Percentiles rank a stretch among this genome's conserved stretches.
These are phyloP conservation scores for Rhinolophus sinicus DNA, from an alignment of 2,113 vertebrate species.

Conservation along the genomic window DNA sequence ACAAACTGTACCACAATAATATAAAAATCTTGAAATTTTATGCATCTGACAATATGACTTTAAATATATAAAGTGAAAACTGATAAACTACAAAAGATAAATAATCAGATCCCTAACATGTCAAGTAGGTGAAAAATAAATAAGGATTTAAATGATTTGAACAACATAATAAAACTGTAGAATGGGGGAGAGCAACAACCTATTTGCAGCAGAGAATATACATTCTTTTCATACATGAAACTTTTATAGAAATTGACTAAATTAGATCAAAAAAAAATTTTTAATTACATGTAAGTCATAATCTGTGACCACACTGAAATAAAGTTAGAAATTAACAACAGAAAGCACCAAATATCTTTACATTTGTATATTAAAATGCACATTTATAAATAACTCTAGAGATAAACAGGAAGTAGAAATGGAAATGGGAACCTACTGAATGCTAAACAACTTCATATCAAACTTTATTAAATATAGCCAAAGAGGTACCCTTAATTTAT, in stretches of 20 bases:
- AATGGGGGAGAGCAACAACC: neutral
- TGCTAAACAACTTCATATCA: neutral
- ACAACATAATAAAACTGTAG: neutral
- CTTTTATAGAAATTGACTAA: neutral
- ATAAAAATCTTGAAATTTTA: slow-evolving; percentile 19
- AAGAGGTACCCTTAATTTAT: neutral
- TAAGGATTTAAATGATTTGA: slow-evolving; percentile 12
- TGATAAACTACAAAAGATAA: neutral
- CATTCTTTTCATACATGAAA: neutral
- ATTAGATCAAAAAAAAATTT: neutral
- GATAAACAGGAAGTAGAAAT: neutral
- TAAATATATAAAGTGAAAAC: slow-evolving; percentile 31
- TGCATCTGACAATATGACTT: neutral
- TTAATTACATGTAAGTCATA: neutral
- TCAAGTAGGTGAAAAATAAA: slow-evolving; percentile 28
- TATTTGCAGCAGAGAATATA: neutral
- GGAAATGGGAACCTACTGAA: neutral
- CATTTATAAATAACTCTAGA: neutral
- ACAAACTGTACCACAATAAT: neutral
- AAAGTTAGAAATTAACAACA: neutral
- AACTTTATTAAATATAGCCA: neutral
- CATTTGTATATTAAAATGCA: slow-evolving; percentile 12
- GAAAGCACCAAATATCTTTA: neutral
- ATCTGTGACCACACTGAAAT: slow-evolving; percentile 25
- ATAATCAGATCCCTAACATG: neutral